Evolutionary conservation across 2,888 invertebrate species (phyloP).

Genomic region (Gastracanthus pulcherrimus): DNA sequence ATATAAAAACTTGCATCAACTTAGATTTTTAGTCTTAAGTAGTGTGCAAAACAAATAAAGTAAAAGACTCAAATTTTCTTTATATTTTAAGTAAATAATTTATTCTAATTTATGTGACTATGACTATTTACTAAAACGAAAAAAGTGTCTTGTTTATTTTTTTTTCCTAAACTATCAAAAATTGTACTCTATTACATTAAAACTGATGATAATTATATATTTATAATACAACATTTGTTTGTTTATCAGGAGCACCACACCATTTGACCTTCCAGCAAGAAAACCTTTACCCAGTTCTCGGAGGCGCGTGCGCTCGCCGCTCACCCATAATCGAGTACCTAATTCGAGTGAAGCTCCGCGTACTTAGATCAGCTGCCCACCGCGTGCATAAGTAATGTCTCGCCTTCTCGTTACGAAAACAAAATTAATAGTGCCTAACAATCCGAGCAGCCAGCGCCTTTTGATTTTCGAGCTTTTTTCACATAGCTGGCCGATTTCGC

Average conservation of each 20-base stretch:
- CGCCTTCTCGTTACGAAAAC: slow-evolving; percentile 18
- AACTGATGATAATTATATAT: no score
- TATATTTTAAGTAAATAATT: no score
- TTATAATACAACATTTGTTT: no score
- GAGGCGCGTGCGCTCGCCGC: background rate
- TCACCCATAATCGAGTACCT: background rate
- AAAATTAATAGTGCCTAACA: slow-evolving; percentile 17
- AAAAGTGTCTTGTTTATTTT: no score
- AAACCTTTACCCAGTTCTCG: background rate
- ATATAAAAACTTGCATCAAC: no score
- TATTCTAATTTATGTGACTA: no score
- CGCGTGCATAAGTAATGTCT: slow-evolving; percentile 16
- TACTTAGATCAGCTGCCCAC: background rate
- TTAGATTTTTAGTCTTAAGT: no score
- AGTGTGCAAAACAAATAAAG: no score
- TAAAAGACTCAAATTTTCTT: no score
- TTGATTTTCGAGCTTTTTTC: background rate
- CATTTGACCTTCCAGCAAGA: background rate
- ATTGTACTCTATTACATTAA: no score
- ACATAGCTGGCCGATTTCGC: slow-evolving; percentile 1
- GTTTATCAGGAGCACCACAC: background rate
- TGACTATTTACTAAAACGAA: no score
- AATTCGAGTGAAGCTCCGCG: background rate
- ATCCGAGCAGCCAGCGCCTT: background rate
- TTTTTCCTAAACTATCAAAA: no score